Evolutionary conservation across 1,140 invertebrate species (phyloP), one percentile per base, ranked within the genome.

Genomic region (Alviniconcha marisindica): DNA sequence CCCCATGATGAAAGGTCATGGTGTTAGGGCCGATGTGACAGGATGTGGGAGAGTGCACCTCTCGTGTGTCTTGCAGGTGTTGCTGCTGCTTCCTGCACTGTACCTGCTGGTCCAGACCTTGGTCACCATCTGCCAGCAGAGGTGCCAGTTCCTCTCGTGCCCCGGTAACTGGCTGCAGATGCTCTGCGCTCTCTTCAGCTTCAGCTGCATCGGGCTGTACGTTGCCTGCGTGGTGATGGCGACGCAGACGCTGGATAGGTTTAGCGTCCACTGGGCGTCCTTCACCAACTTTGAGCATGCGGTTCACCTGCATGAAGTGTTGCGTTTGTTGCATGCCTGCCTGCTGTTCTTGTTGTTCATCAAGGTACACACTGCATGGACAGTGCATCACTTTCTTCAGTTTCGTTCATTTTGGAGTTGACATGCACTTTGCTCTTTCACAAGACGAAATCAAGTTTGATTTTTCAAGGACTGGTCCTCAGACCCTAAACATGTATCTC

Each of bases 111-210:
- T 88, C 31, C 88, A 91, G 60, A 79, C 88, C 2, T 38, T 83
- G 24, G 24, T 87, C 0, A 71, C 82, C 2, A 85, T 91, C 5
- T 76, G 80, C 33, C 79, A 87, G 28, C 69, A 88, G 12, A 71
- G 85, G 1, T 81, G 74, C 31, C 15, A 81, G 40, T 91, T 85
- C 82, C 87, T 91, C 69, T 85, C 66, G 14, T 44, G 87, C 0
- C 36, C 88, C 4, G 90, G 90, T 88, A 90, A 90, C 82, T 88
- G 88, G 87, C 83, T 89, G 69, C 88, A 92, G 74, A 69, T 90
- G 54, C 15, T 88, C 31, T 88, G 84, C 33, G 85, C 84, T 38
- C 36, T 88, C 38, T 83, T 89, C 73, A 71, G 86, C 7, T 81
- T 87, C n/a, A 82, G 86, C 12, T 80, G 82, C 40, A 81, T 87